Conservation (phyloP, 2,888 invertebrate genomes). For the Eupithecia abbreviata region DNA sequence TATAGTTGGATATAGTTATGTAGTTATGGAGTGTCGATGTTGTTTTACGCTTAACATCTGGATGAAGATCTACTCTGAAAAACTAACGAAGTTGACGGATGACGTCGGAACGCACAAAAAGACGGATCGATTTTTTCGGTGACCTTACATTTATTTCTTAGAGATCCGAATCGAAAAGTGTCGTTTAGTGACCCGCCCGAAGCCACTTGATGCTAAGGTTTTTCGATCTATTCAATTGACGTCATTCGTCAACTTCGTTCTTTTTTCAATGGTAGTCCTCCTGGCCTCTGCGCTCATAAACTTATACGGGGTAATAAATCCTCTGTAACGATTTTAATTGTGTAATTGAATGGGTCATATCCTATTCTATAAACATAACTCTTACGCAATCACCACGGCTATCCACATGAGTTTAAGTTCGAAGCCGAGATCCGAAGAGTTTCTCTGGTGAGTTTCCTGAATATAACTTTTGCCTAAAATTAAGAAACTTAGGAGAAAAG, state of each 20-base stretch:
- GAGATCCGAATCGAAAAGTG: no score
- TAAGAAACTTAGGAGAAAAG: background rate
- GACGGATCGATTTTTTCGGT: no score
- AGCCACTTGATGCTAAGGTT: no score
- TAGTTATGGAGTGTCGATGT: constrained; percentile 13
- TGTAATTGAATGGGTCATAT: constrained; percentile 14
- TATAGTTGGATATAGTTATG: background rate
- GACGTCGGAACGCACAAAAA: no score
- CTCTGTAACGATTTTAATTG: constrained; percentile 16
- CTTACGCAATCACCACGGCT: background rate
- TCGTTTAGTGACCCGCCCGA: no score
- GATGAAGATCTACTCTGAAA: no score
- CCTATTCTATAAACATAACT: background rate
- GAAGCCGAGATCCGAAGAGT: background rate
- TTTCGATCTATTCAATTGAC: no score
- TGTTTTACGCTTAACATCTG: constrained; percentile 54
- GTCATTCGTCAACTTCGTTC: no score
- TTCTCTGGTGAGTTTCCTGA: background rate
- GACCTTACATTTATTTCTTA: no score
- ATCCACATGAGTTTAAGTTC: background rate
- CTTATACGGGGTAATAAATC: constrained; percentile 54
- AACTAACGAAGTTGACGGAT: no score
- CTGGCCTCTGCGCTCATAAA: constrained; percentile 48
- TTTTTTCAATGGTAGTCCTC: no score
- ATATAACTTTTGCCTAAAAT: background rate